Evolutionary conservation across 2,888 invertebrate species (phyloP).

Genomic region (Rhorus exstirpatorius): DNA sequence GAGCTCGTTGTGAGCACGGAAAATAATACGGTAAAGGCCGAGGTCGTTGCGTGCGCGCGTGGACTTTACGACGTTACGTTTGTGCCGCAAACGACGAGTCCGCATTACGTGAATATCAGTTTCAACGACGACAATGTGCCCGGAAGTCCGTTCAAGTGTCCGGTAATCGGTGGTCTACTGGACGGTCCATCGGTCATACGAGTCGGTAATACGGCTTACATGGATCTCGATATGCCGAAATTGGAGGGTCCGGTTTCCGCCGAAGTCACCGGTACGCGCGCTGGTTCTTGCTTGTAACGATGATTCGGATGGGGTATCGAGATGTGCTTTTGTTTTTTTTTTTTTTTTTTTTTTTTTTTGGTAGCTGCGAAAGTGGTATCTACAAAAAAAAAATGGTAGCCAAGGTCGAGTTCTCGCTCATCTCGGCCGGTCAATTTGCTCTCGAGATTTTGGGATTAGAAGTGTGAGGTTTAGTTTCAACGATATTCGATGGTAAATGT

Average conservation of each 20-base stretch:
- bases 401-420: too few relatives aligned
- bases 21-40: conserved; percentile 95
- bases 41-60: conserved; percentile 95
- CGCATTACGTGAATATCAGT: conserved; percentile 97
- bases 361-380: too few relatives aligned
- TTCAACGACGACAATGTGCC: conserved; percentile 97
- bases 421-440: too few relatives aligned
- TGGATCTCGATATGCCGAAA: conserved; percentile 85
- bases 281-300: not conserved
- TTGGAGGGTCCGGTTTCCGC: conserved; percentile 85
- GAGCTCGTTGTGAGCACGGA: conserved; percentile 96
- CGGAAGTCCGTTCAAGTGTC: conserved; percentile 96
- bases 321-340: too few relatives aligned
- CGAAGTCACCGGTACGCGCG: conserved; percentile 86
- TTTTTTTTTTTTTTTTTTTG: too few relatives aligned
- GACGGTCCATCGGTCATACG: conserved; percentile 84
- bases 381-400: too few relatives aligned
- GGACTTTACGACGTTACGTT: conserved; percentile 97
- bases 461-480: too few relatives aligned
- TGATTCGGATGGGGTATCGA: too few relatives aligned
- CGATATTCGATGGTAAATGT: too few relatives aligned
- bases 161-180: conserved; percentile 87
- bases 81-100: conserved; percentile 95
- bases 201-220: conserved; percentile 83
- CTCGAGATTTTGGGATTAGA: too few relatives aligned